Evolutionary conservation across 2,888 invertebrate species (phyloP).

Genomic region (Orthosia gothica): DNA sequence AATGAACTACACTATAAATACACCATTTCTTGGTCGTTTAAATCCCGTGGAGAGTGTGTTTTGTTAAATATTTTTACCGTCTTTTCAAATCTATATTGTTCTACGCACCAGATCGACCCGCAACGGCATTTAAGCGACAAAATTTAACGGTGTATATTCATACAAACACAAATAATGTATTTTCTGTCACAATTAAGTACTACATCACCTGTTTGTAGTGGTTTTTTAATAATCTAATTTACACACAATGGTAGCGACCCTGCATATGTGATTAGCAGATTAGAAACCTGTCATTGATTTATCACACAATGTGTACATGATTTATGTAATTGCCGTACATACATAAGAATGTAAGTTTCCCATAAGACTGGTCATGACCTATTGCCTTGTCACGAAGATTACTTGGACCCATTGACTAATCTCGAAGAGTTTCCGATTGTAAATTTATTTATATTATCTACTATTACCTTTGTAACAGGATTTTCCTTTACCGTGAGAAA

Average conservation of each 20-base stretch:
- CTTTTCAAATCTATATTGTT: no score
- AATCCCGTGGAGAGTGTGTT: no score
- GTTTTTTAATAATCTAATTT: not conserved
- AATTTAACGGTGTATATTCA: no score
- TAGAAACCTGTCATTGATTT: not conserved
- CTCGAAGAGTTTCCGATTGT: not conserved
- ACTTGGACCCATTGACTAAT: not conserved
- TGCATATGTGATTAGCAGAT: not conserved
- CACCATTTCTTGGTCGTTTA: no score
- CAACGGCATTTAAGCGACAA: no score
- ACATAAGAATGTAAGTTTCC: not conserved
- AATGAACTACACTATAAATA: no score
- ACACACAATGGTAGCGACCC: not conserved
- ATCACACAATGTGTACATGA: not conserved
- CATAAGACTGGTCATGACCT: constrained; percentile 12
- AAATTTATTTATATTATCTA: not conserved
- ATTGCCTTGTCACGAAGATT: constrained; percentile 1
- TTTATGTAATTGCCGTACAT: not conserved
- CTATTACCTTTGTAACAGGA: no score
- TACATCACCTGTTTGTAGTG: no score
- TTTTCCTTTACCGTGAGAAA: not conserved
- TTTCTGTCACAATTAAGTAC: no score
- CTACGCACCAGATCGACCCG: no score
- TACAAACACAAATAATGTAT: no score
- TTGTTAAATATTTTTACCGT: no score